Evolutionary conservation across 2,888 invertebrate species (phyloP).

Genomic region (Tetramorium bicarinatum): DNA sequence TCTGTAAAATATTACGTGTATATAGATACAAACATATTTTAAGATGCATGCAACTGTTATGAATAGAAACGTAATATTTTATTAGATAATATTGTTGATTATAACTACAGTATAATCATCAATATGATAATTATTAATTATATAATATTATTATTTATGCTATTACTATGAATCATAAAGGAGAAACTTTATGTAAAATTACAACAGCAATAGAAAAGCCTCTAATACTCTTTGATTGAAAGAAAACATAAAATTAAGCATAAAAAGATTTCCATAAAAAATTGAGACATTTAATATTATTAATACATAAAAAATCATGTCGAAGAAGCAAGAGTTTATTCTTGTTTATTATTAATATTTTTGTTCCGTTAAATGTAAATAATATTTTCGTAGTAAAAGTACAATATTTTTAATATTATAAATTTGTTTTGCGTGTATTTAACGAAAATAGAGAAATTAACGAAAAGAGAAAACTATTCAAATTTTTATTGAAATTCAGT

Average conservation of each 20-base stretch:
- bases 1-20: not conserved
- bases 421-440: not conserved
- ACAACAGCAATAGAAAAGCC: not conserved
- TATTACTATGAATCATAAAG: not conserved
- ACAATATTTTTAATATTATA: conserved; percentile 10
- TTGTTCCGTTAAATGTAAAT: not conserved
- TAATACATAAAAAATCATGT: not conserved
- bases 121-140: not conserved
- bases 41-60: not conserved
- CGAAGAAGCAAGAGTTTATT: not conserved
- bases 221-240: not conserved
- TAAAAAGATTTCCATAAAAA: not conserved
- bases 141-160: conserved; percentile 1
- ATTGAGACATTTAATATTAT: not conserved
- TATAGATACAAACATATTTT: not conserved
- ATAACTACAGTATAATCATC: not conserved
- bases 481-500: conserved; percentile 1
- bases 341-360: not conserved
- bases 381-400: not conserved
- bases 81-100: not conserved
- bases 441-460: not conserved
- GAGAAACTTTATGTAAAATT: not conserved
- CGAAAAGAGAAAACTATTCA: not conserved
- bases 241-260: not conserved
- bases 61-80: not conserved